Conservation (phyloP, 2,113 vertebrate genomes). For the Pyrgilauda ruficollis region DNA sequence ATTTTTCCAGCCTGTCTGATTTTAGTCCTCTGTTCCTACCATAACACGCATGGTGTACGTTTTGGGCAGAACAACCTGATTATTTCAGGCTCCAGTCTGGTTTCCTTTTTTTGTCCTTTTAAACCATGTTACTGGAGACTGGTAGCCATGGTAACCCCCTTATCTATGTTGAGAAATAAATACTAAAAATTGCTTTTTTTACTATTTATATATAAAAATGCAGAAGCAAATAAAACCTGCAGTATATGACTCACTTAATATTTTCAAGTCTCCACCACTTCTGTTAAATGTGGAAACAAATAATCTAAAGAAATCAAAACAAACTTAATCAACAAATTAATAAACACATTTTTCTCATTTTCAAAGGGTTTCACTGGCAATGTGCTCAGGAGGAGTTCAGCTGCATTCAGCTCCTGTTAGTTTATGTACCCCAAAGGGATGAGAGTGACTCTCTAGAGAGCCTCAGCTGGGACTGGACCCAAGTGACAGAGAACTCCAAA, state of each 20-base stretch:
- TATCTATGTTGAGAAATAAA: conserved; percentile 60
- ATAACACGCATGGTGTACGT: background rate
- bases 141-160: conserved; percentile 29
- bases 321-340: background rate
- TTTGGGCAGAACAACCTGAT: background rate
- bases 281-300: conserved; percentile 1
- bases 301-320: background rate
- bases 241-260: conserved; percentile 37
- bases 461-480: background rate
- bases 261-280: conserved; percentile 1
- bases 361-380: background rate
- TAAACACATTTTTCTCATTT: background rate
- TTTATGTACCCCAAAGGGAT: background rate
- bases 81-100: conserved; percentile 30
- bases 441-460: background rate
- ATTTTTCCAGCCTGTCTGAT: conserved; percentile 7
- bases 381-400: background rate
- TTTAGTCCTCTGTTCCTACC: background rate
- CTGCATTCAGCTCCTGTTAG: background rate
- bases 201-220: conserved; percentile 50
- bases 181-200: conserved; percentile 44
- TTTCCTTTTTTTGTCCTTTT: background rate
- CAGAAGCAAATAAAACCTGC: conserved; percentile 37
- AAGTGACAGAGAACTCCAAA: background rate
- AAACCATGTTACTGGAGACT: background rate